These are phyloP conservation scores for Leuciscus idus DNA, from an alignment of 2,113 vertebrate genomes.

Conservation along the genomic window DNA sequence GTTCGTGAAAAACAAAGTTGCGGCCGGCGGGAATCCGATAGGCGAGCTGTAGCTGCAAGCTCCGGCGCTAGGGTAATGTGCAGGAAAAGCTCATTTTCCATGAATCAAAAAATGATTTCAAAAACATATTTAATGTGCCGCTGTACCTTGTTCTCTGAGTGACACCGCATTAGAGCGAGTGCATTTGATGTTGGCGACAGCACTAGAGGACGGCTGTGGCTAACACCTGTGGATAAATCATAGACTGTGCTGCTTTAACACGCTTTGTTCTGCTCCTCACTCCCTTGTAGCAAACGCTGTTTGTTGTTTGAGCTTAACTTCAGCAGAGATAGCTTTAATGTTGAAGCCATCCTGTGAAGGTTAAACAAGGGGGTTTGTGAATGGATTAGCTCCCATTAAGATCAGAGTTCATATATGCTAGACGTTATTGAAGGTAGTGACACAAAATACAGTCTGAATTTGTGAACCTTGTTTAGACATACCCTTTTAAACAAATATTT, in stretches of 20 bases:
- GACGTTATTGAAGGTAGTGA: conserved; percentile 77
- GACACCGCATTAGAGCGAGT: background rate
- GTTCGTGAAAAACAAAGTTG: conserved; percentile 18
- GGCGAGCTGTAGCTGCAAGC: background rate
- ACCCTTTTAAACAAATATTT: no score
- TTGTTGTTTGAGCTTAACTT: conserved; percentile 10
- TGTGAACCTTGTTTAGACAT: background rate
- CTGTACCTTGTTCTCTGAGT: background rate
- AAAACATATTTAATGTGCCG: conserved; percentile 33
- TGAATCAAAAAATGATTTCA: conserved; percentile 25
- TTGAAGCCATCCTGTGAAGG: conserved; percentile 57
- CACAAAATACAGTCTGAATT: conserved; percentile 65
- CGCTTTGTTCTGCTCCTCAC: conserved; percentile 25
- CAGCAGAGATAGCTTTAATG: conserved; percentile 4
- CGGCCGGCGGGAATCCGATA: background rate
- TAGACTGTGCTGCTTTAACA: conserved; percentile 11
- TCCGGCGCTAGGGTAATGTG: background rate
- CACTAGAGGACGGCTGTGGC: background rate
- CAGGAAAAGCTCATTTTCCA: background rate
- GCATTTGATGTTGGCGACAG: conserved; percentile 51
- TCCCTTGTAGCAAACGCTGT: background rate
- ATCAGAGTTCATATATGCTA: conserved; percentile 73
- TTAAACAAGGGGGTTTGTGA: conserved; percentile 64
- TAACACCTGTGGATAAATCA: conserved; percentile 39
- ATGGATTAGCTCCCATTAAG: background rate